These are phyloP conservation scores for Hemichromis elongatus DNA, from an alignment of 2,113 vertebrate genomes.

Conservation along the genomic window DNA sequence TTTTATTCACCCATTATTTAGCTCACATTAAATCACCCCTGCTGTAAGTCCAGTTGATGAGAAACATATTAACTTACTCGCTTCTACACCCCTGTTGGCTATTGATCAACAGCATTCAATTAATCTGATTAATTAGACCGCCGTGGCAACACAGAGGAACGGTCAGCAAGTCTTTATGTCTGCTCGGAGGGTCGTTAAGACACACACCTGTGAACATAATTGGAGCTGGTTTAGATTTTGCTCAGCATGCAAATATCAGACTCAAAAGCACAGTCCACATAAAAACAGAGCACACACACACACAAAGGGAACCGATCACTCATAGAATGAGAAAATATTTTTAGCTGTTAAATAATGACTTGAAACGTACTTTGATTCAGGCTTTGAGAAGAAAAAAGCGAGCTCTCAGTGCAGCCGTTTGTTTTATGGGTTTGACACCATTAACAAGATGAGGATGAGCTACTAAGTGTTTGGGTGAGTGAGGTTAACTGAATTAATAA, in stretches of 20 bases:
- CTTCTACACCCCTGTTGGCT: conserved; percentile 11
- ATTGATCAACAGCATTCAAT: conserved; percentile 48
- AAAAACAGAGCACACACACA: not conserved
- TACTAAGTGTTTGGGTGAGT: not conserved
- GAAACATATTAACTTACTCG: conserved; percentile 25
- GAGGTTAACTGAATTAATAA: not conserved
- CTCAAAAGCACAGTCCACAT: not conserved
- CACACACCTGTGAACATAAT: not conserved
- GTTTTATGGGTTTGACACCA: not conserved
- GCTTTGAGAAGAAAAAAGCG: not conserved
- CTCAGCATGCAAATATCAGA: not conserved
- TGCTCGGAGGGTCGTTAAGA: not conserved
- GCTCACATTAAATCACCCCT: not conserved
- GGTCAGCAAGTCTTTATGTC: conserved; percentile 11
- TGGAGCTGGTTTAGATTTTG: conserved; percentile 1
- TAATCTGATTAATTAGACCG: conserved; percentile 42
- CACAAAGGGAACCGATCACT: not conserved
- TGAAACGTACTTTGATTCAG: not conserved
- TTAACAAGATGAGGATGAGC: not conserved
- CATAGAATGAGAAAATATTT: not conserved
- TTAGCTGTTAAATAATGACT: not conserved
- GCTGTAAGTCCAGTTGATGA: not conserved
- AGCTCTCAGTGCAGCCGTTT: not conserved
- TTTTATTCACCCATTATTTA: not conserved
- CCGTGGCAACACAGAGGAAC: not conserved